phyloP scores from a whole-genome alignment of 2,888 invertebrate genomes.

The Eupithecia vulgata region DNA sequence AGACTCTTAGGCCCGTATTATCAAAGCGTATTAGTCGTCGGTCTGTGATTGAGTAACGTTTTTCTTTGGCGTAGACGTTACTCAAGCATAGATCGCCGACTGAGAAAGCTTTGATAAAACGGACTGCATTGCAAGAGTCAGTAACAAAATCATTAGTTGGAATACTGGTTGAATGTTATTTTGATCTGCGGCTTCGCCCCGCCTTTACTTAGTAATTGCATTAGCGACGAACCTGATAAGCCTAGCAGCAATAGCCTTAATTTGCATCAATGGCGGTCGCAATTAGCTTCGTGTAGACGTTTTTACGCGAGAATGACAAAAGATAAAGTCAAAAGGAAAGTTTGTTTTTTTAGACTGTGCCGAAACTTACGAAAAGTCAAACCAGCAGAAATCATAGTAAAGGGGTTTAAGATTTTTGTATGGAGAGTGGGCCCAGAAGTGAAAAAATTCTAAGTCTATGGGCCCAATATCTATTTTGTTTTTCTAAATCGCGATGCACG shows the following conservation, averaged over 20 bases:
- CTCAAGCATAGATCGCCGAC: no score
- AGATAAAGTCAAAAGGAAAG: background rate
- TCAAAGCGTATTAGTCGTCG: no score
- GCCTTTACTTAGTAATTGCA: constrained; percentile 53
- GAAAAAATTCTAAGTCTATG: no score
- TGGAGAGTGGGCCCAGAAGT: no score
- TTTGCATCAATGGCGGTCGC: constrained; percentile 54
- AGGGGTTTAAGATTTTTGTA: no score
- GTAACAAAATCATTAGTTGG: background rate
- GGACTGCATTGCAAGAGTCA: background rate
- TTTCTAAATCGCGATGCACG: no score
- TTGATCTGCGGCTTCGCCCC: constrained; percentile 44
- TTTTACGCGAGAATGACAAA: background rate
- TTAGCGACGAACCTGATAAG: constrained; percentile 54
- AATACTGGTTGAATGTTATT: constrained; percentile 24
- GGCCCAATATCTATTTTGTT: no score
- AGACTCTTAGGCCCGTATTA: background rate
- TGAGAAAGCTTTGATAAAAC: no score
- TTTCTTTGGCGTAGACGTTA: no score
- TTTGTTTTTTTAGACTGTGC: background rate
- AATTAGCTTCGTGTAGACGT: constrained; percentile 43
- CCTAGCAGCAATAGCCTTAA: constrained; percentile 59
- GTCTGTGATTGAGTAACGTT: no score
- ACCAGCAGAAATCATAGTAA: background rate
- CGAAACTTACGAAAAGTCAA: background rate